Evolutionary conservation across 2,113 vertebrate species (phyloP), one percentile per base, ranked within the genome.

Genomic region (Syngnathus floridae): DNA sequence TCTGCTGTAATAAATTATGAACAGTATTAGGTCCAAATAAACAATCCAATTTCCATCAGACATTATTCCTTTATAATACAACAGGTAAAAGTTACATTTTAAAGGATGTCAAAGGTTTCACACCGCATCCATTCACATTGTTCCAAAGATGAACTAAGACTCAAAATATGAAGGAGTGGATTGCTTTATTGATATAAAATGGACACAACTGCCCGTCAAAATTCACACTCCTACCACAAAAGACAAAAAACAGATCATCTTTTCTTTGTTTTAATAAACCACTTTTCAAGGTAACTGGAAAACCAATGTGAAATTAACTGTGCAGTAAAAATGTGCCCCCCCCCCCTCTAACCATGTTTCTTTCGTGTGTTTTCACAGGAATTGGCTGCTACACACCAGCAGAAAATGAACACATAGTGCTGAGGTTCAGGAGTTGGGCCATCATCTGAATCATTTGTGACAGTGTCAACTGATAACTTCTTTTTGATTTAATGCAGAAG

Each of bases 381-480:
- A 62, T 88, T 2, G 75, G 83, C 64, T 89, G 88, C 72, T 88
- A 86, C 72, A 74, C 0, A 55, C 87, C 77, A 1, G 62, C 64
- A 67, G 67, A 45, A 36, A 35, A 82, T 26, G 81, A 90, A 56
- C 78, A 84, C 64, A 78, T 90, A 49, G 19, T 89, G 63, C 77
- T 89, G 2, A 82, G 75, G 60, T 82, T 83, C 67, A 87, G 72
- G 70, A 82, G 40, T 6, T 77, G 82, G 86, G 3, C 54, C 21
- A 10, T 65, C 48, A 13, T 62, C 9, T 35, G 2, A 37, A 58
- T 48, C 26, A 71, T 4, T 17, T 46, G 7, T n/a, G 57, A 38
- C 16, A 66, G 11, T 59, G 55, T 31, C 40, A 58, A 13, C 12
- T 22, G 35, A 38, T 13, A 21, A 41, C 3, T 35, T 48, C 1